Evolutionary conservation across 1,140 invertebrate species (phyloP), one percentile per base, ranked within the genome.

Genomic region (Drosophila pseudoobscura): DNA sequence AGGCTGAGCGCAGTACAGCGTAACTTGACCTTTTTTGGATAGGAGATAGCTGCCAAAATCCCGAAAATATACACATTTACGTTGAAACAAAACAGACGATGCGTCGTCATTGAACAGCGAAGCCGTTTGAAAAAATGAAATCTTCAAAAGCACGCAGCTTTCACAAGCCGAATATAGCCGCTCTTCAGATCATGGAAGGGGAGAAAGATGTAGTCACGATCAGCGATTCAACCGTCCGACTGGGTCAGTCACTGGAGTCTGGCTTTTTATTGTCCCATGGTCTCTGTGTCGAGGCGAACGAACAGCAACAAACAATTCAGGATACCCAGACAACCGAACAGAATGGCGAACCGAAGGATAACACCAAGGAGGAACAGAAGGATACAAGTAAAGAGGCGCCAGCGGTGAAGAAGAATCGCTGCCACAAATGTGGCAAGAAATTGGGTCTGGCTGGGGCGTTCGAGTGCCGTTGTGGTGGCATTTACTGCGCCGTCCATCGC

Each of bases 401-500:
- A 11, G 11, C 4, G 11, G 17, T 41, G 31, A 17, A 17, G 11
- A 60, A 49, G 24, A 83, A 89, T 11, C 78, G 78, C 31, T 87
- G 83, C 24, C 60, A 62, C 45, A 88, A 78, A 26, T 87, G 83
- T 31, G 72, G 72, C 61, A 83, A 83, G 35, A 87, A 88, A n/a
- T 44, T 89, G 15, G 78, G 79, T 1, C 52, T 83, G 1, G 83
- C 75, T 31, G 79, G 79, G 0, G 82, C 69, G 2, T 87, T 65
- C n/a, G 29, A 71, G 9, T 87, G 83, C 39, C 83, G 84, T 17
- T 87, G 83, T 35, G 83, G 83, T 11, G 75, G 75, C 56, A 71
- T 63, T 26, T 87, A 47, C 35, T 87, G 83, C 29, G 61, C 49
- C 15, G 54, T 63, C 17, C 83, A 87, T 24, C 83, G 83, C 17